These are phyloP conservation scores for Eubucco bourcierii DNA, from an alignment of 2,113 vertebrate genomes.

Conservation along the genomic window DNA sequence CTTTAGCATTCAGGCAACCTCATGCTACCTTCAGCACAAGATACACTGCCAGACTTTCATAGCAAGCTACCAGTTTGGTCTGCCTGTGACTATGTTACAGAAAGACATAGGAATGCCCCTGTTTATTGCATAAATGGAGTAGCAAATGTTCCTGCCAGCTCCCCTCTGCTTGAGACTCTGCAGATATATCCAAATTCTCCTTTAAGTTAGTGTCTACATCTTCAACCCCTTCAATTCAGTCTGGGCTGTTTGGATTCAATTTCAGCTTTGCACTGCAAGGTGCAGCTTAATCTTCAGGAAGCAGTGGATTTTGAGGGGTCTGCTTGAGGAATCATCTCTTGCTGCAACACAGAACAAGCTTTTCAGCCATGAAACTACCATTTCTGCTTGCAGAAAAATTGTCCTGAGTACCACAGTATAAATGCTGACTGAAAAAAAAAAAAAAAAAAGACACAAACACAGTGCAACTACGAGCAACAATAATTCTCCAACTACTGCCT, in stretches of 20 bases:
- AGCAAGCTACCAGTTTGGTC: background rate
- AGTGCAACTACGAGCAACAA: fast-evolving
- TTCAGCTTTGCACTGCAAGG: background rate
- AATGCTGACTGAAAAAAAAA: background rate
- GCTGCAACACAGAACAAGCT: background rate
- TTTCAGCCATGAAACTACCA: background rate
- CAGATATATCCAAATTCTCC: background rate
- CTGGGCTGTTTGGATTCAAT: background rate
- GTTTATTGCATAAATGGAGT: background rate
- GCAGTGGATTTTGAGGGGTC: background rate
- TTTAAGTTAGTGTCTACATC: background rate
- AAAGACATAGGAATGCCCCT: background rate
- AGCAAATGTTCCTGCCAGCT: background rate
- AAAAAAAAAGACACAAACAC: background rate
- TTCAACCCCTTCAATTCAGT: background rate
- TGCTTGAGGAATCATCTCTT: background rate
- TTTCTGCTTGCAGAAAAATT: background rate
- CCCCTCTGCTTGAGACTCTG: background rate
- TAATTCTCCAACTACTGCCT: background rate
- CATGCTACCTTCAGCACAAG: background rate
- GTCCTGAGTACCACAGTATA: background rate
- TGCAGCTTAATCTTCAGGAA: background rate
- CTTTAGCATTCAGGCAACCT: background rate
- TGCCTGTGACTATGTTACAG: background rate
- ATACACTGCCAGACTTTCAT: background rate